Conservation (phyloP, 2,113 vertebrate species). For the Sialia sialis region DNA sequence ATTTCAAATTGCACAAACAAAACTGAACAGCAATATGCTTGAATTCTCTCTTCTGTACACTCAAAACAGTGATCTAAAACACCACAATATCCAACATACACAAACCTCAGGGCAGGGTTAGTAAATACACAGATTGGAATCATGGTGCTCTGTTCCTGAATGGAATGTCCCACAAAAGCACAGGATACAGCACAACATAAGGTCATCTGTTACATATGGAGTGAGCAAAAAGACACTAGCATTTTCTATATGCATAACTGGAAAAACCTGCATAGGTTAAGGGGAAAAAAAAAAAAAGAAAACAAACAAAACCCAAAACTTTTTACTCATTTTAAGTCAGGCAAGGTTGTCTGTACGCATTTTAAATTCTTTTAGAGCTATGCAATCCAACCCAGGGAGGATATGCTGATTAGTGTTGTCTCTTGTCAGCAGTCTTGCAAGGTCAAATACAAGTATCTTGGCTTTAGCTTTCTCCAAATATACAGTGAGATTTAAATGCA, state of each 20-base stretch:
- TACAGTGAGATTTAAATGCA: constrained; percentile 89
- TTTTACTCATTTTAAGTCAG: constrained; percentile 74
- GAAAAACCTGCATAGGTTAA: constrained; percentile 86
- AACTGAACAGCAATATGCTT: constrained; percentile 81
- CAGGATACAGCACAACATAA: constrained; percentile 87
- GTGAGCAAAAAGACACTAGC: constrained; percentile 85
- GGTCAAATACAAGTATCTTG: constrained; percentile 82
- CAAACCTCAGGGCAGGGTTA: constrained; percentile 88
- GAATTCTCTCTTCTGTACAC: constrained; percentile 91
- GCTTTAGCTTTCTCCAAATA: constrained; percentile 84
- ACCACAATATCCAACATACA: constrained; percentile 98
- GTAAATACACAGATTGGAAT: constrained; percentile 85
- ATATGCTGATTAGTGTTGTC: constrained; percentile 90
- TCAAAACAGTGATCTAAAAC: constrained; percentile 92
- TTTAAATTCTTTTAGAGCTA: constrained; percentile 84
- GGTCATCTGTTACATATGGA: constrained; percentile 84
- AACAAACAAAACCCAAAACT: not conserved
- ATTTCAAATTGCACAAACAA: constrained; percentile 85
- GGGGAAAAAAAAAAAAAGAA: constrained; percentile 53
- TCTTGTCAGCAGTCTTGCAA: constrained; percentile 80
- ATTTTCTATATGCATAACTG: constrained; percentile 81
- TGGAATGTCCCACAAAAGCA: constrained; percentile 91
- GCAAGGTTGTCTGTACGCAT: constrained; percentile 81
- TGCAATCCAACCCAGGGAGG: constrained; percentile 82
- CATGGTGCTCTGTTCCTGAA: constrained; percentile 84